Base-by-base conservation (phyloP, 2,797 vertebrate genomes). In the Acanthurus leucopareius region DNA sequence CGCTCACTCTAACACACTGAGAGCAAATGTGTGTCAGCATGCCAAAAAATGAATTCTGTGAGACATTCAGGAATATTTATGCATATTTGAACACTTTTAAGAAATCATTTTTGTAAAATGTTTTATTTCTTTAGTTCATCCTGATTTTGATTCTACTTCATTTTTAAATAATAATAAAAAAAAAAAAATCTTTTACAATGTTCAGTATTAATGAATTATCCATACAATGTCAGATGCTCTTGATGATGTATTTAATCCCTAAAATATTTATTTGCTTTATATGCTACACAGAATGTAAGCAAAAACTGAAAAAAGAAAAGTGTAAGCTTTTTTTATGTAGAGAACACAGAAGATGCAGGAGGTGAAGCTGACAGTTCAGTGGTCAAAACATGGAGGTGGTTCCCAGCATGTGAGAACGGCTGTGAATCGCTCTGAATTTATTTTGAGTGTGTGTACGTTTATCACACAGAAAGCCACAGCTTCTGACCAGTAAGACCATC, bases 1-100 rank as follows among this genome's bases (percentile, higher is more conserved):
- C 4, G 8, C 40, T 56, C 49, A 69, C 40, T 57, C n/a, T 10
- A 53, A 40, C 40, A 74, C 44, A 78, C 16, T 47, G n/a, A 59
- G 20, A 56, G 48, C 7, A 73, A 71, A 63, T 0, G 6, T 60
- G 42, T 52, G 71, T 42, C 45, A 65, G 19, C 22, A 40, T 1
- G 0, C 15, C 3, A 45, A 47, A 67, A 66, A 71, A 64, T 13
- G 28, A 19, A 75, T 9, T 2, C 40, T 40, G 3, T 20, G 10
- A 63, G 2, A 59, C n/a, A 58, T 56, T 57, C 3, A 40, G 53
- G 14, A 48, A n/a, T n/a, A 42, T 56, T 4, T 16, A 17, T 62
- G 40, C 11, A 69, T 53, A 17, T 44, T n/a, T 51, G 0, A 54
- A 67, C 22, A 6, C 10, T 19, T 42, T 42, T 42, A 42, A 42